Percentiles rank a stretch among this genome's conserved stretches.
Conservation (phyloP, 1,140 invertebrate genomes). For the Hylaeus volcanicus region DNA sequence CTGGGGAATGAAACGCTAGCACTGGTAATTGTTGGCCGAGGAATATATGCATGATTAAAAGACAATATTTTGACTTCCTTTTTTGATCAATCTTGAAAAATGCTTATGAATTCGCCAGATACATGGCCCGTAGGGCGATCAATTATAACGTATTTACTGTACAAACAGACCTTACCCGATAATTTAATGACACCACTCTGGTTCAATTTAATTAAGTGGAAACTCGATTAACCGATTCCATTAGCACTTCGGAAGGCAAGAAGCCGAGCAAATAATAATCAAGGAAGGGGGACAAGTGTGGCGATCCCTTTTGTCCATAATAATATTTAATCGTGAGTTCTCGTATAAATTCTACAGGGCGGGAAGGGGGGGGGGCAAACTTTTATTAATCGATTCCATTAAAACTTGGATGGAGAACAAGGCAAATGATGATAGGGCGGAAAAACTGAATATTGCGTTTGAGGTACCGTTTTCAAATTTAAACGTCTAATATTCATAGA, state of each 20-base stretch:
- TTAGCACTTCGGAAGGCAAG: background rate
- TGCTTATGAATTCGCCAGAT: background rate
- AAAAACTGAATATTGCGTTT: too few species aligned
- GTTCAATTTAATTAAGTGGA: slow-evolving; percentile 21
- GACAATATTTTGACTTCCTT: too few species aligned
- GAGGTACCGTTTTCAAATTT: too few species aligned
- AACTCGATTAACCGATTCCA: slow-evolving; percentile 13
- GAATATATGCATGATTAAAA: too few species aligned
- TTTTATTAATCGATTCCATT: background rate
- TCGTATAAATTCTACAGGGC: background rate
- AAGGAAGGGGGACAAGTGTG: too few species aligned
- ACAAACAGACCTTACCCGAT: slow-evolving; percentile 23
- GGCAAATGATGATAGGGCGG: too few species aligned
- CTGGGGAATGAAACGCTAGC: too few species aligned
- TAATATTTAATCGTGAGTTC: background rate
- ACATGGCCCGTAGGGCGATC: background rate
- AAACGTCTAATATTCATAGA: too few species aligned
- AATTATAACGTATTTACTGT: slow-evolving; percentile 35
- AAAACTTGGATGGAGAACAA: too few species aligned
- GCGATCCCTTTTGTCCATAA: background rate
- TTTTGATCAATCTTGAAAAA: background rate
- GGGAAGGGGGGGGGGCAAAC: too few species aligned
- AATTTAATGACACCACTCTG: slow-evolving; percentile 28
- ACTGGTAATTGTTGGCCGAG: too few species aligned
- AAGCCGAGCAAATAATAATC: background rate